phyloP scores from a whole-genome alignment of 2,797 vertebrate genomes.

The Microctenopoma stevenorrisi region DNA sequence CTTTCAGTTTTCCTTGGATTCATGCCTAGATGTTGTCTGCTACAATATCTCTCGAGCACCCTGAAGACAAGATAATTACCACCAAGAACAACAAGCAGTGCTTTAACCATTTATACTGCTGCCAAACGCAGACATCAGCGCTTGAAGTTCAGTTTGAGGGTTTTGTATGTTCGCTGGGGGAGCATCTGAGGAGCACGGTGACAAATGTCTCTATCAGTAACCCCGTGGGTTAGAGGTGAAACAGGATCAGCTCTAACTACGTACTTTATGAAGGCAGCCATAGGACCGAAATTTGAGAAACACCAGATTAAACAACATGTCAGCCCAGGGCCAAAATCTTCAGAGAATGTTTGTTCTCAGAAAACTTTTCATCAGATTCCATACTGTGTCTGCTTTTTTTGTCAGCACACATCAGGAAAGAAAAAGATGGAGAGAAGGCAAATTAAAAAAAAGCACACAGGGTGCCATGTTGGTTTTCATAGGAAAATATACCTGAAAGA shows the following conservation, averaged over 20 bases:
- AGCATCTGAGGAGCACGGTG: conserved; percentile 21
- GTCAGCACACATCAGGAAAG: neutral
- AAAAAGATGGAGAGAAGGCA: too few species aligned
- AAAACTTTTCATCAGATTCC: conserved; percentile 26
- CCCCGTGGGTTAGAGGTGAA: conserved; percentile 50
- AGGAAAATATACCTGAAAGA: neutral
- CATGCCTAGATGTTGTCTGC: conserved; percentile 54
- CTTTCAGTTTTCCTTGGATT: conserved; percentile 54
- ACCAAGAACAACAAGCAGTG: conserved; percentile 33
- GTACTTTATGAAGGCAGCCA: conserved; percentile 23
- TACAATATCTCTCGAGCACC: conserved; percentile 37
- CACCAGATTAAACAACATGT: conserved; percentile 24
- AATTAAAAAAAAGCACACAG: too few species aligned
- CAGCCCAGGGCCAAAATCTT: conserved; percentile 8
- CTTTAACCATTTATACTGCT: conserved; percentile 48
- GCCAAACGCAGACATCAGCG: conserved; percentile 23
- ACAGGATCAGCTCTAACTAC: conserved; percentile 46
- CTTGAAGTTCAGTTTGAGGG: conserved; percentile 38
- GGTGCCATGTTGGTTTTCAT: neutral
- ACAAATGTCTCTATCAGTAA: conserved; percentile 57
- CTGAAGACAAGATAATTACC: conserved; percentile 69
- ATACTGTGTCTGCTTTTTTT: neutral
- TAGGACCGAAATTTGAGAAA: conserved; percentile 56
- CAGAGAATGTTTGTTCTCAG: conserved; percentile 44
- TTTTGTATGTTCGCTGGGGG: conserved; percentile 33